Base-by-base conservation (phyloP, 2,113 vertebrate genomes). In the Trochalopteron elliotii region DNA sequence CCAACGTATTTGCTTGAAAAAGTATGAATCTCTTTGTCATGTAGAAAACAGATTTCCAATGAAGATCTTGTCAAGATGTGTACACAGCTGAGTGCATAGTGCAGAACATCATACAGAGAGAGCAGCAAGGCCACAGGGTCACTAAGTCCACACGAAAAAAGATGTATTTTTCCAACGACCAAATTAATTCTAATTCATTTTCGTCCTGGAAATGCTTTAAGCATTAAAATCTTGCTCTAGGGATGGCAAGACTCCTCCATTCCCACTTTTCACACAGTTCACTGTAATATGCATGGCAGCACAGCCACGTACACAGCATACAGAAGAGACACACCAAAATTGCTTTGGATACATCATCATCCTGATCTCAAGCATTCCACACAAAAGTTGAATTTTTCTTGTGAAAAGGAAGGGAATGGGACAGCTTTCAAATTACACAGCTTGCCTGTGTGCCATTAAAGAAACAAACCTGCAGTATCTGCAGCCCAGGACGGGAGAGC, bases 91-190 rank as follows among this genome's bases (percentile, higher is more conserved):
- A 67, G 89, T 65, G 83, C 83, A 83, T 25, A 85, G 83, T 70
- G 83, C 89, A 91, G 89, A 71, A 75, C 65, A 39, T 15, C 12
- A 24, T 3, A 70, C 44, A 74, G 57, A 85, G 86, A 64, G 68
- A 87, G 86, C 81, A 82, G 88, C 94, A 81, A 95, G 88, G 95
- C 76, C 88, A 86, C 71, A 3, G 28, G 5, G 56, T 52, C 94
- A 83, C 37, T 2, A 40, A 79, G 44, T 87, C 75, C 88, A 52
- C 35, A 2, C 4, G 50, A 72, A 78, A 78, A 31, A 87, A 75
- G 49, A 70, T 20, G 6, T 5, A 12, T 7, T 10, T 44, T 92
- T 83, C 85, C 84, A 77, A 55, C 20, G 27, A 77, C 20, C 37
- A 79, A 75, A 63, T 44, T 82, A 18, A 55, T 31, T 50, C 56